phyloP scores from a whole-genome alignment of 2,888 invertebrate genomes.

The Athalia rosae region DNA sequence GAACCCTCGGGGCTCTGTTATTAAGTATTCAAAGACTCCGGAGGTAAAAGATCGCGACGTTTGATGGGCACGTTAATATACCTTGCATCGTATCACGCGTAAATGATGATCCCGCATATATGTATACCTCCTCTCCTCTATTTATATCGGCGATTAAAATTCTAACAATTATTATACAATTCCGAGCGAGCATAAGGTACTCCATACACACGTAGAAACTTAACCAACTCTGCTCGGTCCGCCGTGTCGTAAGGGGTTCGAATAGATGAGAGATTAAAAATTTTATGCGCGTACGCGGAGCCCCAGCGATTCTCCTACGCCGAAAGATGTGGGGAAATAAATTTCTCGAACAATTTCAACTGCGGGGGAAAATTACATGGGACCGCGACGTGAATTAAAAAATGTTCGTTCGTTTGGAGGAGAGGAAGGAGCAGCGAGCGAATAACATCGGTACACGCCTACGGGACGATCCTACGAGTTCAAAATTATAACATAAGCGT shows the following conservation, averaged over 20 bases:
- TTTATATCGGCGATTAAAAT: slow-evolving; percentile 13
- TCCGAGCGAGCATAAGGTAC: no score
- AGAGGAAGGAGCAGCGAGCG: neutral
- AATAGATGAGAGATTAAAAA: no score
- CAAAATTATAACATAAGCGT: slow-evolving; percentile 23
- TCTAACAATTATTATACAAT: neutral
- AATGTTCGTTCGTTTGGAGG: no score
- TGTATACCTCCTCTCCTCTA: neutral
- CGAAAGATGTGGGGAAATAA: no score
- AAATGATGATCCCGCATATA: neutral
- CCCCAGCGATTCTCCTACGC: no score
- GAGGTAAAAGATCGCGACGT: slow-evolving; percentile 17
- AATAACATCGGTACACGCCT: neutral
- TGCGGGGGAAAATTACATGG: no score
- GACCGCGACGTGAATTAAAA: no score
- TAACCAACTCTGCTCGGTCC: no score
- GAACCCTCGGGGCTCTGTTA: slow-evolving; percentile 9
- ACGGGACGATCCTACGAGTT: neutral
- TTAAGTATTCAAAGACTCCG: neutral
- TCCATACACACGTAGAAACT: no score
- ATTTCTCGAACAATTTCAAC: no score
- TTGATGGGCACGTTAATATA: slow-evolving; percentile 52
- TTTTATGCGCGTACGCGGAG: no score
- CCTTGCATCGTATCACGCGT: neutral
- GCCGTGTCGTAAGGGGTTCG: no score